A percentile compares a stretch with the other conserved stretches of the same genome.
Conservation (phyloP, 2,888 invertebrate species). For the Gandaritis pyraliata region DNA sequence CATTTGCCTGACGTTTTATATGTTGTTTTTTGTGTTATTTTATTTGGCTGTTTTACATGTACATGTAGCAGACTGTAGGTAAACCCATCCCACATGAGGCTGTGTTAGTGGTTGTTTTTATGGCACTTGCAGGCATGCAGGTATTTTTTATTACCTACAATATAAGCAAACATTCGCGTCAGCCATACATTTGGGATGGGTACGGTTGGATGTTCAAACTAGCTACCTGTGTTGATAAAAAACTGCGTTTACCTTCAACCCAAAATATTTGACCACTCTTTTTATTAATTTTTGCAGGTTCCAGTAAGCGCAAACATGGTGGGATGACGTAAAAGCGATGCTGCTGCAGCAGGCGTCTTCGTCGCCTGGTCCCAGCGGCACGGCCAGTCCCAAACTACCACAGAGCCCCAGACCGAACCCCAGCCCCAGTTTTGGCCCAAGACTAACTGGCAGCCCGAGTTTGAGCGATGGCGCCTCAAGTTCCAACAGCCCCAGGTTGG, state of each 20-base stretch:
- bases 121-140: constrained; percentile 22
- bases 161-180: constrained; percentile 3
- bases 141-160: constrained; percentile 19
- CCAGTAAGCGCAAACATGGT: constrained; percentile 59
- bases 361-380: constrained; percentile 81
- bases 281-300: constrained; percentile 67
- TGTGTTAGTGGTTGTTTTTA: constrained; percentile 28
- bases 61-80: constrained; percentile 7
- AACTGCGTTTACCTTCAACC: not conserved
- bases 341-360: constrained; percentile 81
- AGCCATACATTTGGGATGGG: constrained; percentile 2
- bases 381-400: constrained; percentile 73
- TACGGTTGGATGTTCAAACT: constrained; percentile 4
- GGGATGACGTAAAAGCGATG: constrained; percentile 79
- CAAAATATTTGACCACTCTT: too few relatives aligned
- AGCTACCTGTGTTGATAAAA: constrained; percentile 3
- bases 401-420: constrained; percentile 67
- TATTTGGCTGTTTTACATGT: constrained; percentile 32
- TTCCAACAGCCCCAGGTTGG: constrained; percentile 61
- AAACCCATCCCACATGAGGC: constrained; percentile 20
- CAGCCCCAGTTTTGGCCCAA: constrained; percentile 55
- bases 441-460: constrained; percentile 65
- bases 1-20: constrained; percentile 58
- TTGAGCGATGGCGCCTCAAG: constrained; percentile 66
- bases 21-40: constrained; percentile 41